phyloP scores from a whole-genome alignment of 2,113 vertebrate genomes.

The Upupa epops region DNA sequence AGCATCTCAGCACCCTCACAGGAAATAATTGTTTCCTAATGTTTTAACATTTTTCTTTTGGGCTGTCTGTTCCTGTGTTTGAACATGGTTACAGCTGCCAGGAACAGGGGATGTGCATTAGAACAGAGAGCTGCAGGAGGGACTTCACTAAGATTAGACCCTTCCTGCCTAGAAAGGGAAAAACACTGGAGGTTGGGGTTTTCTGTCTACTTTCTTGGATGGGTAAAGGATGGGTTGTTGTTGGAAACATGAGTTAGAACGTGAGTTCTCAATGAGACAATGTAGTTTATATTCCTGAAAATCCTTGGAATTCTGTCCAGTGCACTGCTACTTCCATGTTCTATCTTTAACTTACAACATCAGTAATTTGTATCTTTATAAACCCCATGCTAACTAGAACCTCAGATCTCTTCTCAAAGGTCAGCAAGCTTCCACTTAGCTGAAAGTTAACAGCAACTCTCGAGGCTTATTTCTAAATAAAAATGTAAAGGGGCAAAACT shows the following conservation, averaged over 20 bases:
- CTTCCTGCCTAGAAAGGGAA: conserved; percentile 44
- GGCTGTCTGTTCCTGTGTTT: neutral
- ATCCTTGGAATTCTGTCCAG: neutral
- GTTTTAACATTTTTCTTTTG: neutral
- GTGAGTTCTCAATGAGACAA: neutral
- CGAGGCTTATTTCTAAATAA: neutral
- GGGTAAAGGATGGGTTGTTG: neutral
- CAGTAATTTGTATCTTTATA: neutral
- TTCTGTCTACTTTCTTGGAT: neutral
- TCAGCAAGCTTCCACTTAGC: neutral
- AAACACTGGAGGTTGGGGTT: neutral
- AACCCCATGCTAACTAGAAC: neutral
- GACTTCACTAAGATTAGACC: conserved; percentile 1
- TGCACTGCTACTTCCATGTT: neutral
- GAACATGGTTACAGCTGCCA: conserved; percentile 15
- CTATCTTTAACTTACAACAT: neutral
- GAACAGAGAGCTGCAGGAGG: neutral
- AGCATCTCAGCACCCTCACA: too few relatives aligned
- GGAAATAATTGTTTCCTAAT: neutral
- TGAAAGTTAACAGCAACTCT: conserved; percentile 23
- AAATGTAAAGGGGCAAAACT: neutral
- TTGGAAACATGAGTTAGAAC: neutral
- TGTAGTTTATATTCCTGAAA: neutral
- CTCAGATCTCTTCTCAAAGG: neutral
- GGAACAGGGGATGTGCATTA: neutral